Evolutionary conservation across 1,140 invertebrate genomes (phyloP), one percentile per base, ranked within the genome.

Genomic region (silkworm (Bombyx mori)): DNA sequence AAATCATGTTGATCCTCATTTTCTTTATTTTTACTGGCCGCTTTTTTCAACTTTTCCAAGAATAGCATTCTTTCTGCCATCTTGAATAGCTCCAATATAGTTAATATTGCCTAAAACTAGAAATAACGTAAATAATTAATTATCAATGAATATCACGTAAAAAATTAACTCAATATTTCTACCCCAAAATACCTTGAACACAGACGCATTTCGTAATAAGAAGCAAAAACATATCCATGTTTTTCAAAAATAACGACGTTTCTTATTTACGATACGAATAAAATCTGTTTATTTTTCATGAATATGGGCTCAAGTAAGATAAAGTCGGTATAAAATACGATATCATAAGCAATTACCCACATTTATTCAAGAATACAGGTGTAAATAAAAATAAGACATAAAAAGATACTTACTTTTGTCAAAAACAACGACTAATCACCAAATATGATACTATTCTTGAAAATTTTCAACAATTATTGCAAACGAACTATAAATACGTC

Each of bases 311-410:
- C 44, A 45, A 45, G 10, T 45, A 45, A 45, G 44, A 45, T 45
- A 45, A 8, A 45, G 44, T 45, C 44, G 44, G 44, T 10, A 45
- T 45, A 10, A 45, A 45, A 10, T 45, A 45, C 44, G 44, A 45
- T 45, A 45, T 45, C 44, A 45, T 45, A 8, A 45, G 7, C 1
- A 45, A 45, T 45, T 8, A 48, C 47, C 6, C 48, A 50, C 35
- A 50, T 18, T 50, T 50, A 50, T 50, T 50, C 12, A 50, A 50
- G 48, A 18, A 50, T 26, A 18, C 10, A 18, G 48, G 12, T 7
- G 4, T 50, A 50, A 50, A 50, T 50, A 50, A 50, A 50, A 50
- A 48, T 48, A 48, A 50, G 6, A 50, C 48, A 7, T 50, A 18
- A 50, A 50, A 50, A 50, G 6, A 50, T 12, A 50, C 48, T 50